Conservation (phyloP, 1,140 invertebrate genomes). For the Hyles vespertilio region DNA sequence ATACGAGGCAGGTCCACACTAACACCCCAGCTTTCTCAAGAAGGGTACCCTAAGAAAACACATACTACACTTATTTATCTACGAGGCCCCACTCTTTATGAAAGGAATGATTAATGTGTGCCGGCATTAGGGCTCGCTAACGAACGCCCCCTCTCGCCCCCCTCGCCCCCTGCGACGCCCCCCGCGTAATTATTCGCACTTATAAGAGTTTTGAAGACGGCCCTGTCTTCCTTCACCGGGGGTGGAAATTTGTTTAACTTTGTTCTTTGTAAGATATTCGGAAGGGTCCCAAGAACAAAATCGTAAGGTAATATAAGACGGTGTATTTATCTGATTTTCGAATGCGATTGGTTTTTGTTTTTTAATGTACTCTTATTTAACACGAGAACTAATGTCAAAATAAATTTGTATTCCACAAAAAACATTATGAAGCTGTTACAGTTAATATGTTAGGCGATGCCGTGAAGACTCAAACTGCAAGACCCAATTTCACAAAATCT, state of each 20-base stretch:
- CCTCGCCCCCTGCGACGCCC: conserved; percentile 13
- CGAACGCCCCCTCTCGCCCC: conserved; percentile 38
- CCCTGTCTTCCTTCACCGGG: conserved; percentile 8
- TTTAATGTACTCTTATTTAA: too few species aligned
- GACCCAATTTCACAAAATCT: too few species aligned
- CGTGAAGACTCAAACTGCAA: too few species aligned
- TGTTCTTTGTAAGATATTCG: too few species aligned
- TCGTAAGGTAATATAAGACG: too few species aligned
- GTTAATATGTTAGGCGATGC: too few species aligned
- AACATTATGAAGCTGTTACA: too few species aligned
- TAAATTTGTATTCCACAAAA: too few species aligned
- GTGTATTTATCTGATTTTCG: too few species aligned
- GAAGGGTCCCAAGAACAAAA: too few species aligned
- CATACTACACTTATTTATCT: conserved; percentile 76
- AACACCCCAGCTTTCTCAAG: conserved; percentile 47
- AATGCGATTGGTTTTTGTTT: too few species aligned
- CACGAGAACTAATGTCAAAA: too few species aligned
- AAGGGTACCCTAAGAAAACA: conserved; percentile 73
- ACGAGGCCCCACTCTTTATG: conserved; percentile 70
- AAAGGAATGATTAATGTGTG: conserved; percentile 75
- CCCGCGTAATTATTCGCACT: conserved; percentile 67
- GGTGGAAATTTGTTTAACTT: neutral
- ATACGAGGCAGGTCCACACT: conserved; percentile 36
- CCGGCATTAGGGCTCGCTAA: conserved; percentile 68
- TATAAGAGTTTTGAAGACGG: conserved; percentile 67